Conservation (phyloP, 2,888 invertebrate genomes). For the Scaptomyza parva region DNA sequence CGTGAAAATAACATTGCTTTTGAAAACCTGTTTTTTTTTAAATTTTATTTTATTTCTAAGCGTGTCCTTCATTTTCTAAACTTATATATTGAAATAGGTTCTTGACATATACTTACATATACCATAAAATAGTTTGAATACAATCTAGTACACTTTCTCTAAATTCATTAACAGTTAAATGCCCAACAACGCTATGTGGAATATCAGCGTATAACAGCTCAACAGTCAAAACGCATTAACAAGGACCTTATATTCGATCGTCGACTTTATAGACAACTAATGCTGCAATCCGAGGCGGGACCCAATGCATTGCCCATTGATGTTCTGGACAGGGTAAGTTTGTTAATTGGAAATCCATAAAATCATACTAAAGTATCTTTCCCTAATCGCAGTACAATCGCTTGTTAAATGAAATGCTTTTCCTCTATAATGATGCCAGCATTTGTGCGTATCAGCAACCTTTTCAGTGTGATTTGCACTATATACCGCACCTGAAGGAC, state of each 20-base stretch:
- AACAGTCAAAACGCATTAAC: conserved; percentile 90
- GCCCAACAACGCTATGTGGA: conserved; percentile 93
- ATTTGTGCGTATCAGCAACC: conserved; percentile 94
- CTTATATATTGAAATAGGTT: neutral
- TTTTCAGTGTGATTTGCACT: conserved; percentile 91
- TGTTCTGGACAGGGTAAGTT: conserved; percentile 91
- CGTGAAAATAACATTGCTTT: no score
- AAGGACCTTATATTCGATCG: conserved; percentile 89
- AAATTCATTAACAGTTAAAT: conserved; percentile 87
- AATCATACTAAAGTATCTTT: neutral
- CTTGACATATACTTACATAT: neutral
- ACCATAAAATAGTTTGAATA: neutral
- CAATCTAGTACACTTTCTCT: neutral
- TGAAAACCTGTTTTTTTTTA: no score
- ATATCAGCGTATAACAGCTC: conserved; percentile 92
- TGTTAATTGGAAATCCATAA: fast-evolving
- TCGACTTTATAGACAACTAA: conserved; percentile 89
- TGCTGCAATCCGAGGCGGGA: conserved; percentile 91
- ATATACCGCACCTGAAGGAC: conserved; percentile 91
- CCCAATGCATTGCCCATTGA: conserved; percentile 93
- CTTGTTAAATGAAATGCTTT: conserved; percentile 94
- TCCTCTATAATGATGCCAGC: conserved; percentile 93
- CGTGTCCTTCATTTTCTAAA: no score
- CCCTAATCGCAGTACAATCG: conserved; percentile 90
- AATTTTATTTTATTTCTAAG: no score